Conservation (phyloP, 1,140 invertebrate species). For the Callitettix versicolor region DNA sequence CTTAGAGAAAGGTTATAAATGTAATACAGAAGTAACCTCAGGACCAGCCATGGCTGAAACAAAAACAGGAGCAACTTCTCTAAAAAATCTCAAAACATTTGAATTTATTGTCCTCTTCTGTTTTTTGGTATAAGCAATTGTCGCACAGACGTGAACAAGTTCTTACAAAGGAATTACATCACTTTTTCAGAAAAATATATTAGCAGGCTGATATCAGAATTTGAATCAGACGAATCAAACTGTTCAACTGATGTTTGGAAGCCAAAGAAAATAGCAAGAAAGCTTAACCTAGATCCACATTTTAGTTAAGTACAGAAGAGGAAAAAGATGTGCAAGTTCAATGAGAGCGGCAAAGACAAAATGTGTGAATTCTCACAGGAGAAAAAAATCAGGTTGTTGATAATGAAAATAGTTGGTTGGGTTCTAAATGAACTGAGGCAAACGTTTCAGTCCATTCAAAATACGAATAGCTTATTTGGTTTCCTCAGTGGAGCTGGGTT, state of each 20-base stretch:
- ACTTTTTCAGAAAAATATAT: slow-evolving; percentile 11
- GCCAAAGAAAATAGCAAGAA: not conserved
- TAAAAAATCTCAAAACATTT: slow-evolving; percentile 14
- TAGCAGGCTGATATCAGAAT: slow-evolving; percentile 13
- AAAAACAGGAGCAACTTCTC: slow-evolving; percentile 13
- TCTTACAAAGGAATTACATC: slow-evolving; percentile 12
- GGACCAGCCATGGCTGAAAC: slow-evolving; percentile 9
- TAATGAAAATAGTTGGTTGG: too few species aligned
- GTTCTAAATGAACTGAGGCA: too few species aligned
- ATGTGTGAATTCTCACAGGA: not conserved
- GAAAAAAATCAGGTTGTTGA: too few species aligned
- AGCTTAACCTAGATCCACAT: not conserved
- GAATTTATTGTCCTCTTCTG: slow-evolving; percentile 1
- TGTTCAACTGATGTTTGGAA: not conserved
- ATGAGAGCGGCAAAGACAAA: not conserved
- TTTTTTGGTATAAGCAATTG: slow-evolving; percentile 17
- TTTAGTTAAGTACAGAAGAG: not conserved
- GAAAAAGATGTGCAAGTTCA: not conserved
- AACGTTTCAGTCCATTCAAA: too few species aligned
- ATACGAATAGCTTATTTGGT: too few species aligned
- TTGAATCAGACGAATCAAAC: slow-evolving; percentile 13
- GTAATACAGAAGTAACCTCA: slow-evolving; percentile 14
- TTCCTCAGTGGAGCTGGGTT: too few species aligned
- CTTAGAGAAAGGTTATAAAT: too few species aligned
- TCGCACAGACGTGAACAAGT: slow-evolving; percentile 12